Conservation (phyloP, 2,888 invertebrate species). For the Shargacucullia verbasci region DNA sequence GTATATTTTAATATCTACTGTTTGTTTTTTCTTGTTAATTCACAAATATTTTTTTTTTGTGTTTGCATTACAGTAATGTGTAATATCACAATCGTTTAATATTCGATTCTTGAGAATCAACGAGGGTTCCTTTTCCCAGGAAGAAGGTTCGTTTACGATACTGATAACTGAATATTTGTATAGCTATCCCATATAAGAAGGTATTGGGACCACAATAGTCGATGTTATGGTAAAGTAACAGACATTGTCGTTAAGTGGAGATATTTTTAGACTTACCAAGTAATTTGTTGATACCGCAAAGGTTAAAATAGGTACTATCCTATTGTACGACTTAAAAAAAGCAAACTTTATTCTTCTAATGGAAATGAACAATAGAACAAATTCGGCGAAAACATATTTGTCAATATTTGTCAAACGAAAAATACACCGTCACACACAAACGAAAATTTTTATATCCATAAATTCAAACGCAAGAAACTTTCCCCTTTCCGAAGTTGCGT, state of each 20-base stretch:
- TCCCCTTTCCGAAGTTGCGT: constrained; percentile 63
- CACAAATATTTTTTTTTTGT: neutral
- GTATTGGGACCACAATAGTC: constrained; percentile 6
- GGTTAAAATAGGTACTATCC: too few relatives aligned
- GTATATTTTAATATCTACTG: neutral
- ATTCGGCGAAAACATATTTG: neutral
- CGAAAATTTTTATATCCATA: constrained; percentile 66
- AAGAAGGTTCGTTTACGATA: constrained; percentile 31
- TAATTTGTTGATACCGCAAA: too few relatives aligned
- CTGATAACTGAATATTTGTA: constrained; percentile 28
- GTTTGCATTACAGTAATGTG: neutral
- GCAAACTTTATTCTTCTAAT: too few relatives aligned
- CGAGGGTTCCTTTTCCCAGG: constrained; percentile 1
- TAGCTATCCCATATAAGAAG: constrained; percentile 7
- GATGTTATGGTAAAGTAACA: neutral
- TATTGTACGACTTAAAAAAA: too few relatives aligned
- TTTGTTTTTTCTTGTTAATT: neutral
- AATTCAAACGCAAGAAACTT: constrained; percentile 69
- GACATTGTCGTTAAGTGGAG: neutral
- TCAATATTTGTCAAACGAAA: constrained; percentile 18
- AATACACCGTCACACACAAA: constrained; percentile 38
- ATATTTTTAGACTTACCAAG: neutral
- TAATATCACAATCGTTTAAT: neutral
- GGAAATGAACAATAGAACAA: too few relatives aligned
- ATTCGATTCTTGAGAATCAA: constrained; percentile 17